Base-by-base conservation (phyloP, 2,797 vertebrate species). In the Gambusia yucatana region DNA sequence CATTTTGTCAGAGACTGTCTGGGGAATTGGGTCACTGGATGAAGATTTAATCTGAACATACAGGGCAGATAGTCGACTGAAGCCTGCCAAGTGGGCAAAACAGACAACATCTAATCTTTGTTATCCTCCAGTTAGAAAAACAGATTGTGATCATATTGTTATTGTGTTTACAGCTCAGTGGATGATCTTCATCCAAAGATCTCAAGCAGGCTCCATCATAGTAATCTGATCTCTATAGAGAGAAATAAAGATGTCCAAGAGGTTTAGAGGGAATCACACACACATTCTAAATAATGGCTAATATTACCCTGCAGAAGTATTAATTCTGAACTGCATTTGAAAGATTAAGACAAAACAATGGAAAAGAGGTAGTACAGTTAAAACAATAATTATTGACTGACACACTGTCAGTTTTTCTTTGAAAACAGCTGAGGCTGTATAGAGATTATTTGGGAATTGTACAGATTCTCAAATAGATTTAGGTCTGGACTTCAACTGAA, bases 11-110 rank as follows among this genome's bases (percentile, higher is more conserved):
- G 86, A 79, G 76, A 73, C 65, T 70, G 80, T 87, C 89, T 79
- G 78, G 84, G 84, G 90, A 95, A 92, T 88, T 92, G 84, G 92
- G 92, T 91, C 92, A 93, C 79, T 77, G 83, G 65, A 86, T 84
- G 72, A 63, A 76, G 82, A 86, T 82, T 85, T 93, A 94, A 93
- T 92, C 88, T 86, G 63, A 89, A 88, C 84, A 92, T 90, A 91
- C 74, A 91, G 86, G 86, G 71, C 86, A 70, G 78, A 82, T 82
- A 87, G 80, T 74, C 33, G 73, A 82, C 80, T 50, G 72, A 88
- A 91, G 65, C 81, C 77, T 81, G 74, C 46, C 79, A 80, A 88
- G 80, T 84, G 88, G 77, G 82, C 82, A 91, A 86, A 91, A 87
- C 89, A 90, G 78, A 78, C 55, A 78, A 78, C 55, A 78, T 83